Conservation (phyloP, 2,113 vertebrate species). For the Centrocercus urophasianus region DNA sequence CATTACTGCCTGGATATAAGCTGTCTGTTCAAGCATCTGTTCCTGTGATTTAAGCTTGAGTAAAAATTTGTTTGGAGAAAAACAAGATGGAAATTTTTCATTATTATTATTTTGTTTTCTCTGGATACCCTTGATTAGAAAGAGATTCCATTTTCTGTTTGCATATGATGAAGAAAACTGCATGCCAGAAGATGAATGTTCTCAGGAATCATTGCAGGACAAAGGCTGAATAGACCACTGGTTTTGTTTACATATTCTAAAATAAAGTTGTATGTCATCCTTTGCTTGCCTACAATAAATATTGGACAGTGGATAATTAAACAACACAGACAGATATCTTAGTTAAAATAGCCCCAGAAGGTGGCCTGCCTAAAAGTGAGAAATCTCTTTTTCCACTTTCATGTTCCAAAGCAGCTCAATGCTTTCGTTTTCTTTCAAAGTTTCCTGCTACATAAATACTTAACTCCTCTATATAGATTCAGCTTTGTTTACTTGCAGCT, state of each 20-base stretch:
- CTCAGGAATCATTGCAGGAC: neutral
- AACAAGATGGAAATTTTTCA: neutral
- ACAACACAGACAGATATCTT: neutral
- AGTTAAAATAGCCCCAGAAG: neutral
- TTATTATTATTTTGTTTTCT: neutral
- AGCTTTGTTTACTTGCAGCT: neutral
- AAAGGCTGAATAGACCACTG: constrained; percentile 6
- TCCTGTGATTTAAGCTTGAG: constrained; percentile 9
- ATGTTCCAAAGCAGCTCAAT: neutral
- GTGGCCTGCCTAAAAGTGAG: neutral
- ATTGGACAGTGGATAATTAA: constrained; percentile 13
- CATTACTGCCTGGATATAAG: neutral
- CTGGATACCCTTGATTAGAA: neutral
- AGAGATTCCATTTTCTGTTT: constrained; percentile 31
- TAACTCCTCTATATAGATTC: neutral
- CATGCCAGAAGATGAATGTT: constrained; percentile 25
- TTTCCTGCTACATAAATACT: neutral
- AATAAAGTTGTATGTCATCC: constrained; percentile 47
- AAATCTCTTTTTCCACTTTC: neutral
- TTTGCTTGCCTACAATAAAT: constrained; percentile 49
- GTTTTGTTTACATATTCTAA: constrained; percentile 51
- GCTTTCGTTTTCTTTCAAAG: neutral
- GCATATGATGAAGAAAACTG: neutral
- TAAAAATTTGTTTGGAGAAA: constrained; percentile 23
- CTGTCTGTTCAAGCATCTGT: neutral